A percentile compares a stretch with the other conserved stretches of the same genome.
Evolutionary conservation across 1,140 invertebrate genomes (phyloP).

Genomic region (Drosophila paulistorum): DNA sequence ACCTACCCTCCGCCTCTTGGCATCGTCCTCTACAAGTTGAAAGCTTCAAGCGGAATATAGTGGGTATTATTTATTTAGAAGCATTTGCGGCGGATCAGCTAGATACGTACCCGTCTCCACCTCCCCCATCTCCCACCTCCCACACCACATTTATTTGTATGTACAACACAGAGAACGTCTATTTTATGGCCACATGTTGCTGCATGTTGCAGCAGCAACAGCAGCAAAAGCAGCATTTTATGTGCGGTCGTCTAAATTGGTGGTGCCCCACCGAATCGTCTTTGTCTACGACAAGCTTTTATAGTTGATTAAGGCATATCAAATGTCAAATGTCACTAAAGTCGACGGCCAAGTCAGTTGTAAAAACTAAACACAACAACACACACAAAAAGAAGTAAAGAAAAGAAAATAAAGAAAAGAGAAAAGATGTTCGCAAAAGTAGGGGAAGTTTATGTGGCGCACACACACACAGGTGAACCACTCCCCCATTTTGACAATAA

Average conservation of each 20-base stretch:
- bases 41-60: conserved; percentile 4
- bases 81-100: conserved; percentile 5
- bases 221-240: conserved; percentile 48
- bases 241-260: conserved; percentile 51
- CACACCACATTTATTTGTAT: not conserved
- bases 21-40: not conserved
- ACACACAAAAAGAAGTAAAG: conserved; percentile 26
- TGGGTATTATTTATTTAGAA: conserved; percentile 22
- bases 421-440: conserved; percentile 4
- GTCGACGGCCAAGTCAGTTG: conserved; percentile 70
- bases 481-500: not conserved
- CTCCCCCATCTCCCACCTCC: not conserved
- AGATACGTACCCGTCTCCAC: not conserved
- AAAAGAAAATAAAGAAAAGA: conserved; percentile 31
- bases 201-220: conserved; percentile 53
- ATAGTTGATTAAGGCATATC: conserved; percentile 82
- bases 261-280: conserved; percentile 18
- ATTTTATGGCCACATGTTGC: conserved; percentile 74
- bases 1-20: not conserved
- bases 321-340: conserved; percentile 78
- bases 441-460: conserved; percentile 46
- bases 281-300: conserved; percentile 67
- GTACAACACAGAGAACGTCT: not conserved
- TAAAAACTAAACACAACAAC: conserved; percentile 67
- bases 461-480: conserved; percentile 43